Conservation (phyloP, 2,797 vertebrate genomes). For the Brachyalestes nurse region DNA sequence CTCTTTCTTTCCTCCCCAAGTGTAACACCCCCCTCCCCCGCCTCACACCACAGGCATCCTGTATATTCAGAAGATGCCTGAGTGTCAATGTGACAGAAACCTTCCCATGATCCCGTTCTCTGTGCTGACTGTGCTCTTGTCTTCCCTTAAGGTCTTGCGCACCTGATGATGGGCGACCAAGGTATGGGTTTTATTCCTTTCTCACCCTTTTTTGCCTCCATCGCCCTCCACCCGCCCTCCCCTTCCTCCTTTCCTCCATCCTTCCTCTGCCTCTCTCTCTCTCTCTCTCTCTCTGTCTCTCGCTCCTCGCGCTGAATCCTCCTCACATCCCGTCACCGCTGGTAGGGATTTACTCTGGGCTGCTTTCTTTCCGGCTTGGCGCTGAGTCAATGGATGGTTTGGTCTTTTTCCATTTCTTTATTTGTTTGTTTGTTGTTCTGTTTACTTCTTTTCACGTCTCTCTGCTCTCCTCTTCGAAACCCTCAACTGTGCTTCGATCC, state of each 20-base stretch:
- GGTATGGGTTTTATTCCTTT: slow-evolving; percentile 87
- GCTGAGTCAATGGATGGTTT: slow-evolving; percentile 78
- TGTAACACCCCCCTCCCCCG: slow-evolving; percentile 16
- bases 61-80: slow-evolving; percentile 82
- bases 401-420: slow-evolving; percentile 64
- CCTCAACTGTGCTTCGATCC: slow-evolving; percentile 30
- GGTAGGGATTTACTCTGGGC: slow-evolving; percentile 66
- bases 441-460: slow-evolving; percentile 41
- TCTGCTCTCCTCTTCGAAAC: slow-evolving; percentile 65
- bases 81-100: slow-evolving; percentile 78
- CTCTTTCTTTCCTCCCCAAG: slow-evolving; percentile 19
- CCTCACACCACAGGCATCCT: slow-evolving; percentile 73
- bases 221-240: slow-evolving; percentile 66
- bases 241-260: slow-evolving; percentile 58
- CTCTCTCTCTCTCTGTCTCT: slow-evolving; percentile 74
- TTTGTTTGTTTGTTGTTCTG: slow-evolving; percentile 40
- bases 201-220: slow-evolving; percentile 87
- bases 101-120: slow-evolving; percentile 91
- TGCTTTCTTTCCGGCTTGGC: slow-evolving; percentile 68
- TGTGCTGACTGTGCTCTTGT: slow-evolving; percentile 99
- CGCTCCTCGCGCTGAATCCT: slow-evolving; percentile 77
- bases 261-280: slow-evolving; percentile 75
- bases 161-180: slow-evolving; percentile 99
- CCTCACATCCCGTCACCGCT: slow-evolving; percentile 71
- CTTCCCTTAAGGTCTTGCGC: slow-evolving; percentile 99